A percentile compares a stretch with the other conserved stretches of the same genome.
Evolutionary conservation across 2,888 invertebrate genomes (phyloP).

Genomic region (Caprella mutica): DNA sequence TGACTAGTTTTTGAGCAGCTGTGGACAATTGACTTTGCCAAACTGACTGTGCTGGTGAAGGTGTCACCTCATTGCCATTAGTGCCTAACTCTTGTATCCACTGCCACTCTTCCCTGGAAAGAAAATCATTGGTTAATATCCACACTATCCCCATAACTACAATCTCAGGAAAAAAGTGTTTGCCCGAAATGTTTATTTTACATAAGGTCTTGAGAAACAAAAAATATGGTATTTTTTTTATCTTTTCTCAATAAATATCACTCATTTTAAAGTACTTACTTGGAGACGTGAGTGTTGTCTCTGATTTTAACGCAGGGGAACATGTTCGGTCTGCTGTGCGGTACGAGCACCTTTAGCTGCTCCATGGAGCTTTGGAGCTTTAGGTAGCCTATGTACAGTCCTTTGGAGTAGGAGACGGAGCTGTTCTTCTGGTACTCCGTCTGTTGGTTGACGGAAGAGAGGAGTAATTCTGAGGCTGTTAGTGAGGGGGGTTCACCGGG

Average conservation of each 20-base stretch:
- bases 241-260: too few species aligned
- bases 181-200: too few species aligned
- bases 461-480: constrained; percentile 21
- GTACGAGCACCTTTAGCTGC: constrained; percentile 82
- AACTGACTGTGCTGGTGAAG: constrained; percentile 28
- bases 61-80: constrained; percentile 1
- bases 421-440: constrained; percentile 65
- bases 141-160: too few species aligned
- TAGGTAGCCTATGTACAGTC: constrained; percentile 88
- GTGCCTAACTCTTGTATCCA: constrained; percentile 53
- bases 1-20: constrained; percentile 58
- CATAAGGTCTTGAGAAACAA: too few species aligned
- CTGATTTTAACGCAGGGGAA: constrained; percentile 85
- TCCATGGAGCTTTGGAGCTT: constrained; percentile 95
- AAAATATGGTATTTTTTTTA: too few species aligned
- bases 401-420: constrained; percentile 57
- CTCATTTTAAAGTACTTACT: too few species aligned
- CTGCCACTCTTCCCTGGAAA: constrained; percentile 95
- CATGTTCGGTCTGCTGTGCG: constrained; percentile 83
- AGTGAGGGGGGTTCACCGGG: constrained; percentile 17
- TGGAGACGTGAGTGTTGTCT: constrained; percentile 90
- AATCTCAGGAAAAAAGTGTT: too few species aligned
- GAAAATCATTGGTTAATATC: too few species aligned
- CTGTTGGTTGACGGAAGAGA: constrained; percentile 41
- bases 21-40: constrained; percentile 26